Evolutionary conservation across 2,797 vertebrate species (phyloP).

Genomic region (Manis pentadactyla): DNA sequence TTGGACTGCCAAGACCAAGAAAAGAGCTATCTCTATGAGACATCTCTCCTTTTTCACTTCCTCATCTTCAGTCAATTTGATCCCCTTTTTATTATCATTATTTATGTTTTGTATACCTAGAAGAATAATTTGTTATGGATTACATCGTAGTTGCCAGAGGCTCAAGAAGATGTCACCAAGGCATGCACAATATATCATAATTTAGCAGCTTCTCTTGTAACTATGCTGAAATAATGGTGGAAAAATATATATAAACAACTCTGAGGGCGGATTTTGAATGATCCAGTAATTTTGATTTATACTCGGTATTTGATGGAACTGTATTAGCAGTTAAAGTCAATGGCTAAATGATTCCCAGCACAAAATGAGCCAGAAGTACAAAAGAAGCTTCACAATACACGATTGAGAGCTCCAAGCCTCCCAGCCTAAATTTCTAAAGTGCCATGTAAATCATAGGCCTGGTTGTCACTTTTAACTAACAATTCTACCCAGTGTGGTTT

Average conservation of each 20-base stretch:
- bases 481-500: slow-evolving; percentile 56
- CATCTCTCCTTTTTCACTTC: slow-evolving; percentile 55
- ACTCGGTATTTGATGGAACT: slow-evolving; percentile 84
- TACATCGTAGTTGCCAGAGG: slow-evolving; percentile 81
- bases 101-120: slow-evolving; percentile 85
- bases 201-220: slow-evolving; percentile 83
- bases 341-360: slow-evolving; percentile 83
- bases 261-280: slow-evolving; percentile 83
- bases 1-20: neutral
- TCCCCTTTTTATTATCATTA: slow-evolving; percentile 81
- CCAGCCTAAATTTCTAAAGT: slow-evolving; percentile 68
- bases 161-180: slow-evolving; percentile 75
- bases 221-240: slow-evolving; percentile 81
- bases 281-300: slow-evolving; percentile 90
- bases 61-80: slow-evolving; percentile 68
- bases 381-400: slow-evolving; percentile 71
- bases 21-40: slow-evolving; percentile 51
- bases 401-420: slow-evolving; percentile 67
- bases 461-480: slow-evolving; percentile 80
- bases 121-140: slow-evolving; percentile 84
- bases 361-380: slow-evolving; percentile 82
- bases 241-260: slow-evolving; percentile 86
- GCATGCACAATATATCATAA: slow-evolving; percentile 84
- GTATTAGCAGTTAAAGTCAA: slow-evolving; percentile 87
- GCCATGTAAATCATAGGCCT: slow-evolving; percentile 75